Evolutionary conservation across 2,888 invertebrate species (phyloP).

Genomic region (Pseudeuparius sepicola): DNA sequence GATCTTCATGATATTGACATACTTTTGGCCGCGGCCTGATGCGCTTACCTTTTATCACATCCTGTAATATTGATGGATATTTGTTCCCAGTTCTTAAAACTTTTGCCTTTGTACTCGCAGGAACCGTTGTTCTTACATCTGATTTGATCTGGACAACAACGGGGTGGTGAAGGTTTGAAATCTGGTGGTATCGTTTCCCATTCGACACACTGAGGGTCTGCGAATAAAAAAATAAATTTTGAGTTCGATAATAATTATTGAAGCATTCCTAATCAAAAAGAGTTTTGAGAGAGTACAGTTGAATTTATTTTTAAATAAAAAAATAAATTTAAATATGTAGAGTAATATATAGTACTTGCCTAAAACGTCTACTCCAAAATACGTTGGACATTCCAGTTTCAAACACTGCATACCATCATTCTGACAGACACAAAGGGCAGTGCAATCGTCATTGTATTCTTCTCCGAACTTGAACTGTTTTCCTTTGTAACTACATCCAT

Average conservation of each 20-base stretch:
- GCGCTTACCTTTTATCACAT: conserved; percentile 65
- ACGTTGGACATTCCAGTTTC: conserved; percentile 72
- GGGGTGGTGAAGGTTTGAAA: conserved; percentile 60
- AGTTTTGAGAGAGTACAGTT: no score
- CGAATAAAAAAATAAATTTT: not conserved
- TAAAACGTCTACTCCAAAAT: conserved; percentile 77
- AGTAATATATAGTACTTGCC: no score
- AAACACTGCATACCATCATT: conserved; percentile 64
- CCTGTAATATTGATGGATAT: conserved; percentile 72
- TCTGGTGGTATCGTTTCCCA: conserved; percentile 76
- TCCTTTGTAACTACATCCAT: conserved; percentile 35
- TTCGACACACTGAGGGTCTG: conserved; percentile 68
- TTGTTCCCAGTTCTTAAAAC: conserved; percentile 69
- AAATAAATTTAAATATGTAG: no score
- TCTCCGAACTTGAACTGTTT: conserved; percentile 43
- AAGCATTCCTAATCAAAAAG: no score
- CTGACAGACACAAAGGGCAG: conserved; percentile 67
- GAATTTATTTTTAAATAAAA: no score
- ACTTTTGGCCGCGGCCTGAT: no score
- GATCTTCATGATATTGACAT: no score
- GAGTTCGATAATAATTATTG: no score
- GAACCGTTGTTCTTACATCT: conserved; percentile 74
- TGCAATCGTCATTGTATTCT: conserved; percentile 75
- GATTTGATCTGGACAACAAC: conserved; percentile 73
- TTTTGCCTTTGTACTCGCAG: conserved; percentile 48